Evolutionary conservation across 2,113 vertebrate genomes (phyloP), one percentile per base, ranked within the genome.

Genomic region (Bathybates hornii): DNA sequence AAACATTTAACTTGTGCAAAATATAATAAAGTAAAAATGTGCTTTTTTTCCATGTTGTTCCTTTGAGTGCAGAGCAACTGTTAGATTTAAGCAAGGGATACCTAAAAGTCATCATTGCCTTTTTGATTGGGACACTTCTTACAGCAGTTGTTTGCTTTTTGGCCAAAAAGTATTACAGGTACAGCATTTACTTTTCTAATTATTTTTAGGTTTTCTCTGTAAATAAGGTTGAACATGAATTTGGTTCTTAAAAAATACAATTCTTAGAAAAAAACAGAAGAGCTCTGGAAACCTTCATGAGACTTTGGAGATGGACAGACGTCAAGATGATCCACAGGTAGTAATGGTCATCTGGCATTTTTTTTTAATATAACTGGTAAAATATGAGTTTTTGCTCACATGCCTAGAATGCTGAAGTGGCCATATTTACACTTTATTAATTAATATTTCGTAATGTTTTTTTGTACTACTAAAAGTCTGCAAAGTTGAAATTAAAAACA

Each of bases 101-200:
- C 43, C 71, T 76, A 12, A 32, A 79, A 13, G 27, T 56, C 19
- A 80, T 93, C 17, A 1, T 93, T 79, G 76, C 84, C 36, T 93
- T 95, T 89, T 24, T 92, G 2, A 7, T 43, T 21, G 95, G 94
- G 6, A 24, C 84, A 7, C n/a, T 89, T 34, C 48, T 85, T 53
- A 86, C 92, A 48, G 8, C 85, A 6, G 0, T 78, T 24, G 12
- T 95, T 38, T 93, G 80, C 48, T 92, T 50, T 89, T 87, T 92
- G 34, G 50, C 4, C 6, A 83, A 5, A 59, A 92, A 54, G 54
- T 86, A 48, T 73, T 43, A 21, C 19, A 93, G 92, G 95, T 94
- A 88, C 11, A 5, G 10, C 2, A 48, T 76, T 32, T 50, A 50
- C 1, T 76, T 50, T 76, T 76, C 0, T 48, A 19, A 50, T 76